Percentiles rank a stretch among this genome's conserved stretches.
These are phyloP conservation scores for Tetragonisca angustula DNA, from an alignment of 2,888 invertebrate species.

Conservation along the genomic window DNA sequence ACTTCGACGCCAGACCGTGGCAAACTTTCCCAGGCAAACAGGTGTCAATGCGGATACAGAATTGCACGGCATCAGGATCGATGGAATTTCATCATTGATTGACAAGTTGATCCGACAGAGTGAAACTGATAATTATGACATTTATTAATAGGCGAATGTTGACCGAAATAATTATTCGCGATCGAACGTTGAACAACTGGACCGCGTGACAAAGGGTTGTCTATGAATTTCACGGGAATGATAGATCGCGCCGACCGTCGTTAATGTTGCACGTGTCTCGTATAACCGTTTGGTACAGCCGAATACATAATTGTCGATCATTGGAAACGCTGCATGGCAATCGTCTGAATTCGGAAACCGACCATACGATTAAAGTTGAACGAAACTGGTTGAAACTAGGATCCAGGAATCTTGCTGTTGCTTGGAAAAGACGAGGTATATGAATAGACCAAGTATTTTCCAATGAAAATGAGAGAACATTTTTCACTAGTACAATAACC, in stretches of 20 bases:
- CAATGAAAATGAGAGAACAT: too few species aligned
- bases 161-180: constrained; percentile 25
- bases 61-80: too few species aligned
- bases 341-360: background rate
- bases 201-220: background rate
- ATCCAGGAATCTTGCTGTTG: background rate
- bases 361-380: background rate
- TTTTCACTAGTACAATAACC: too few species aligned
- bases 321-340: background rate
- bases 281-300: background rate
- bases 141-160: constrained; percentile 33
- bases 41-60: background rate
- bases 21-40: background rate
- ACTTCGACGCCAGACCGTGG: background rate
- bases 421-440: background rate
- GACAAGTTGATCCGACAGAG: background rate
- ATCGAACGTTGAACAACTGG: background rate
- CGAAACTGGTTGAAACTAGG: background rate
- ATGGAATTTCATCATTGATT: too few species aligned
- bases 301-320: constrained; percentile 12
- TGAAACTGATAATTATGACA: constrained; percentile 3
- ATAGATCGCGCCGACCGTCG: background rate
- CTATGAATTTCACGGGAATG: constrained; percentile 5
- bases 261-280: constrained; percentile 1
- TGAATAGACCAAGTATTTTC: background rate